Percentiles rank a stretch among this genome's conserved stretches.
Conservation (phyloP, 2,797 vertebrate species). For the Mycteria americana region DNA sequence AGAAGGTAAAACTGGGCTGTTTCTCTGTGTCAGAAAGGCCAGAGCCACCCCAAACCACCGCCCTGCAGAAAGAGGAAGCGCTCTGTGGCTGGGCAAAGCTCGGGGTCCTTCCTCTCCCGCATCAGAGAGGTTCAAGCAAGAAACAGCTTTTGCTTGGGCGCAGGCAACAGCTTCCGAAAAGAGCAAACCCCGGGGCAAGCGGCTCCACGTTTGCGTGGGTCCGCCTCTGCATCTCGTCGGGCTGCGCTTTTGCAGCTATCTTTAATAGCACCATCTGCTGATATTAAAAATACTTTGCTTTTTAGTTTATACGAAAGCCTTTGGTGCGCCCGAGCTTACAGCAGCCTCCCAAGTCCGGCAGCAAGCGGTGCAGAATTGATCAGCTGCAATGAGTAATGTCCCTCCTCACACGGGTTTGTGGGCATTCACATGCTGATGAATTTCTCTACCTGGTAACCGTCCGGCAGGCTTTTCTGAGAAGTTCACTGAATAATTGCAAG, state of each 20-base stretch:
- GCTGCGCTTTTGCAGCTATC: background rate
- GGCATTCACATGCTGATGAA: background rate
- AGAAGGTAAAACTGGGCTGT: too few relatives aligned
- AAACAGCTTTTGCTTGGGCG: background rate
- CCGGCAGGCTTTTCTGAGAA: background rate
- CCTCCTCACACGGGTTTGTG: accelerated
- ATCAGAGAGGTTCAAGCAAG: background rate
- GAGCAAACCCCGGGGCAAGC: background rate
- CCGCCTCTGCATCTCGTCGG: accelerated
- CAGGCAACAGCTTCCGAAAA: background rate
- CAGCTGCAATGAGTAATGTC: accelerated
- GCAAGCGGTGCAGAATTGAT: background rate
- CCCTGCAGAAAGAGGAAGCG: background rate
- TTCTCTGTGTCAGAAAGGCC: background rate
- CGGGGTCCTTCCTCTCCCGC: background rate
- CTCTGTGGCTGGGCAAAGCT: background rate
- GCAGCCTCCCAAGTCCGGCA: background rate
- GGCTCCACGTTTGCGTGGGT: accelerated
- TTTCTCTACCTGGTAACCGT: background rate
- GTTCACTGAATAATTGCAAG: background rate
- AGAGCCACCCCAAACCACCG: background rate
- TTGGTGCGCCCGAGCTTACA: background rate
- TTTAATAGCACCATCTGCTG: background rate
- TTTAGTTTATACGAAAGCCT: background rate
- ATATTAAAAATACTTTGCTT: background rate